phyloP scores from a whole-genome alignment of 2,113 vertebrate genomes.

The Calonectris borealis region DNA sequence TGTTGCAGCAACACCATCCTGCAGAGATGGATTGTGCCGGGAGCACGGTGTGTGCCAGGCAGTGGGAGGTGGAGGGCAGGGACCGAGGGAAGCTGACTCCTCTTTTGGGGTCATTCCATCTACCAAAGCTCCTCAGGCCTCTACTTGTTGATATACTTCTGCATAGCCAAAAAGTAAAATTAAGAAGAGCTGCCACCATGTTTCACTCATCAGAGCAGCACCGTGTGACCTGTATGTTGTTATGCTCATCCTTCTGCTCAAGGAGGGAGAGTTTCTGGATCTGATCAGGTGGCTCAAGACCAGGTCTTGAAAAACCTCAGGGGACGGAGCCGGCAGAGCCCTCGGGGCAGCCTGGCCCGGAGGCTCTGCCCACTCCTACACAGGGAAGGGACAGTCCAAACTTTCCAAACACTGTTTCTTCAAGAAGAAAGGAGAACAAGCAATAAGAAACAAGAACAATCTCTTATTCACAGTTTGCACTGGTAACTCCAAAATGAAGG shows the following conservation, averaged over 20 bases:
- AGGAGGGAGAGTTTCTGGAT: background rate
- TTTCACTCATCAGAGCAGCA: background rate
- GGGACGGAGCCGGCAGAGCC: background rate
- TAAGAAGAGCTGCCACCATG: background rate
- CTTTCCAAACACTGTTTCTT: background rate
- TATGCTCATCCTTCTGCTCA: background rate
- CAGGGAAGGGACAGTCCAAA: background rate
- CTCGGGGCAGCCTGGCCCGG: background rate
- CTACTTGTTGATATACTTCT: background rate
- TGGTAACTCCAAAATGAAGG: background rate
- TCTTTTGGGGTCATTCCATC: accelerated
- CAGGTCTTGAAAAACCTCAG: background rate
- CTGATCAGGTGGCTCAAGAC: background rate
- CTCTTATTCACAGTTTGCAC: no score
- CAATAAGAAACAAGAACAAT: background rate
- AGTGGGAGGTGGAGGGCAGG: background rate
- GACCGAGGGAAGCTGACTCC: accelerated
- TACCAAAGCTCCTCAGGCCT: background rate
- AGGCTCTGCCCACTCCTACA: background rate
- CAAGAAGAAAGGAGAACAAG: background rate
- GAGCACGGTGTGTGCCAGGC: accelerated
- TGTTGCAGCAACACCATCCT: background rate
- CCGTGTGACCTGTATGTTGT: background rate
- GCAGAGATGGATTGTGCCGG: background rate
- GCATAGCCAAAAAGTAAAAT: background rate